Base-by-base conservation (phyloP, 2,888 invertebrate genomes). In the Polymixis lichenea region DNA sequence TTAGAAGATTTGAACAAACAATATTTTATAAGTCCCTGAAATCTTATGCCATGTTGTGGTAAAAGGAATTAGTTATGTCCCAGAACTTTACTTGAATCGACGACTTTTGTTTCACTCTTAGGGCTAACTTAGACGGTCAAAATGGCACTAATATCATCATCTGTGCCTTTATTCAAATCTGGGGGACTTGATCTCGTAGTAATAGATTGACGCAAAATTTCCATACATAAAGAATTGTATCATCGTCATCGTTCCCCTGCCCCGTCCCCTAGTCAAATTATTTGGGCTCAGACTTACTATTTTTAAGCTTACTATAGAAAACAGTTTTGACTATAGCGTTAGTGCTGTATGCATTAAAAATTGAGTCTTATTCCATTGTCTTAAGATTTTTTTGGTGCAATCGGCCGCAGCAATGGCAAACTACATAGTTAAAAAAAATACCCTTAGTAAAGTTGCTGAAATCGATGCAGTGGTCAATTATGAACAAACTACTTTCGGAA, bases 1-100 rank as follows among this genome's bases (percentile, higher is more conserved):
- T 82, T 75, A 72, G 82, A 77, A 77, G 74, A 80, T 86, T 77
- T 74, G 62, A 67, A 75, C 62, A 78, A 83, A 80, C 62, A 80
- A 84, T 86, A 78, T 80, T 84, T 56, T 76, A 79, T 80, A 72
- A 75, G 68, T 76, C 65, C n/a, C 28, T 5, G 43, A 61, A 64
- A 64, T 32, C 51, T 22, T 58, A 46, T 25, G 25, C 25, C 19
- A 28, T 22, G 9, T 38, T 58, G 19, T 46, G 55, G 32, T 43
- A 56, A 46, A 77, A n/a, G 32, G 28, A 66, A 80, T 70, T 32
- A 32, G 2, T 32, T 32, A 32, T 32, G 19, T 56, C n/a, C n/a
- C n/a, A n/a, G n/a, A n/a, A n/a, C n/a, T n/a, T n/a, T n/a, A n/a
- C n/a, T n/a, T n/a, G n/a, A n/a, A 64, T 25, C 2, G 5, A 15